Percentiles rank a stretch among this genome's conserved stretches.
These are phyloP conservation scores for Neogale vison DNA, from an alignment of 2,113 vertebrate genomes.

Conservation along the genomic window DNA sequence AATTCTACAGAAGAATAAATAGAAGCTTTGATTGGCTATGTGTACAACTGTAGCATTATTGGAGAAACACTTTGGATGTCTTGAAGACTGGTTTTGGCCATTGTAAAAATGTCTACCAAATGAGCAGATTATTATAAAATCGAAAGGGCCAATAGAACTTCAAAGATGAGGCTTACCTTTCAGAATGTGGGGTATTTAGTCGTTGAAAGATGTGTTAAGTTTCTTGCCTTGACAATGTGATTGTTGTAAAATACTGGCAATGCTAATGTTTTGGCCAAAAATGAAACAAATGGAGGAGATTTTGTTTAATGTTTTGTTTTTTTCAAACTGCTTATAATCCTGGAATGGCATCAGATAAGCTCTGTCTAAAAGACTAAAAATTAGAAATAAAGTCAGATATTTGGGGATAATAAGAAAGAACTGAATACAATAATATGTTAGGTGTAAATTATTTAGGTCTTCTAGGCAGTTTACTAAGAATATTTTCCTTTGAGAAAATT, in stretches of 20 bases:
- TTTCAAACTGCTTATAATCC: slow-evolving; percentile 74
- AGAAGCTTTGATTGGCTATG: neutral
- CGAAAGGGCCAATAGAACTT: slow-evolving; percentile 79
- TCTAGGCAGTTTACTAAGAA: slow-evolving; percentile 19
- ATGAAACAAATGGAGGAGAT: slow-evolving; percentile 72
- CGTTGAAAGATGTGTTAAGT: slow-evolving; percentile 78
- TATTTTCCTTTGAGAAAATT: slow-evolving; percentile 22
- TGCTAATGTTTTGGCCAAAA: slow-evolving; percentile 73
- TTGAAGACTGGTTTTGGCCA: slow-evolving; percentile 74
- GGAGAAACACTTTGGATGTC: slow-evolving; percentile 71
- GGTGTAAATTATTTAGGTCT: neutral
- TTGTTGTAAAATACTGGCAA: slow-evolving; percentile 72
- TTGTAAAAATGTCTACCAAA: slow-evolving; percentile 81
- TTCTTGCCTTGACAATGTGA: slow-evolving; percentile 77
- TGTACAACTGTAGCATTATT: slow-evolving; percentile 51
- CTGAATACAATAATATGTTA: neutral
- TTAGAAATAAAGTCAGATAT: slow-evolving; percentile 50
- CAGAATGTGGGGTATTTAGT: slow-evolving; percentile 78
- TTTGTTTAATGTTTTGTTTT: slow-evolving; percentile 64
- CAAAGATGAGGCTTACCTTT: slow-evolving; percentile 80
- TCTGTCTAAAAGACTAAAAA: slow-evolving; percentile 65
- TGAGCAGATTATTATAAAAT: slow-evolving; percentile 79
- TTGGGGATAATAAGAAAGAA: slow-evolving; percentile 4
- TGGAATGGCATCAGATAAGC: slow-evolving; percentile 56
- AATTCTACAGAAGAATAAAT: neutral